Evolutionary conservation across 2,797 vertebrate genomes (phyloP).

Genomic region (Distichodus sexfasciatus): DNA sequence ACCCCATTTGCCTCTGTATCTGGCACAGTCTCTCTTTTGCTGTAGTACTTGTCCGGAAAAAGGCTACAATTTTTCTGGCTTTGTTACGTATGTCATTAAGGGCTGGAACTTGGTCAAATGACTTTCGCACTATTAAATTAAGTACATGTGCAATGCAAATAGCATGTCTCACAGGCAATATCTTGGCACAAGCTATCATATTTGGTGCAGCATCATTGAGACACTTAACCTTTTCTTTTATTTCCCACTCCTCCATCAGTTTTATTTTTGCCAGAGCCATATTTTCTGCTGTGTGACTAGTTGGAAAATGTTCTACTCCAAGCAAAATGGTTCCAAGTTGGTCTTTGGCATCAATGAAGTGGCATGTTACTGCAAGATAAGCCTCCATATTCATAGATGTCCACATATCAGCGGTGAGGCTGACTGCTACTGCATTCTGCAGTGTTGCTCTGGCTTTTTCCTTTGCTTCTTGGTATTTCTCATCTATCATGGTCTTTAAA

Average conservation of each 20-base stretch:
- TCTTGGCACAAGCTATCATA: not conserved
- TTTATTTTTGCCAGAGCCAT: not conserved
- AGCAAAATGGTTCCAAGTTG: not conserved
- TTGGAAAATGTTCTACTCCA: not conserved
- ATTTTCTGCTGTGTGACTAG: not conserved
- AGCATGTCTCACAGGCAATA: not conserved
- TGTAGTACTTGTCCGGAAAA: too few relatives aligned
- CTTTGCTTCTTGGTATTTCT: not conserved
- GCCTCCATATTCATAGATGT: conserved; percentile 11
- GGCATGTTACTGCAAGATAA: conserved; percentile 16
- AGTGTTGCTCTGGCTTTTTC: not conserved
- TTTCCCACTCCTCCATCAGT: not conserved
- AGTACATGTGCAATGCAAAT: not conserved
- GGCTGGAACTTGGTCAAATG: conserved; percentile 4
- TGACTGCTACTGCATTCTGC: not conserved
- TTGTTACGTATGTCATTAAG: too few relatives aligned
- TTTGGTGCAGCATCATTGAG: not conserved
- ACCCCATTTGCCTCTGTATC: too few relatives aligned
- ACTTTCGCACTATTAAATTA: not conserved
- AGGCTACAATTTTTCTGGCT: too few relatives aligned
- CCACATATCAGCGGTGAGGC: not conserved
- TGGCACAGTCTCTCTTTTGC: too few relatives aligned
- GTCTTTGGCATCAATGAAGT: conserved; percentile 4
- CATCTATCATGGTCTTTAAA: conserved; percentile 12
- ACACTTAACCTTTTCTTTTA: not conserved